A percentile compares a stretch with the other conserved stretches of the same genome.
Conservation (phyloP, 64 coral and sea anemone species). For the Pocillopora verrucosa region DNA sequence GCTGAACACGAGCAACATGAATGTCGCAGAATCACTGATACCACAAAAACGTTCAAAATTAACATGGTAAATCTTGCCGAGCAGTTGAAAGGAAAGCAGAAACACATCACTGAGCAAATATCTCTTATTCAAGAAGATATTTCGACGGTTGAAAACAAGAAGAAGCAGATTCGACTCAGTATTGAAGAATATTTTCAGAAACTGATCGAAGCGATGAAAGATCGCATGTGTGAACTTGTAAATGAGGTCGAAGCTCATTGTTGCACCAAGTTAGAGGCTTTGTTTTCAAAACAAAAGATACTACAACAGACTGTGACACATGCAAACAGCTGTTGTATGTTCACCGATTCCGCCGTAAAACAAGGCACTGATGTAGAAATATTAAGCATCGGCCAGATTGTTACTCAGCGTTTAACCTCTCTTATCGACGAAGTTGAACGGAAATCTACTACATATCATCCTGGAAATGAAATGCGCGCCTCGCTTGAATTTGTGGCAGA, state of each 20-base stretch:
- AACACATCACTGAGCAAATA: constrained; percentile 8
- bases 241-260: constrained; percentile 48
- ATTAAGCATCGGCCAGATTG: constrained; percentile 38
- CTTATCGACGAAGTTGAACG: constrained; percentile 34
- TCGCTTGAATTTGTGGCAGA: constrained; percentile 20
- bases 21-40: constrained; percentile 1
- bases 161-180: constrained; percentile 7
- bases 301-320: constrained; percentile 25
- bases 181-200: constrained; percentile 72
- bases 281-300: constrained; percentile 43
- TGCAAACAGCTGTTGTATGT: constrained; percentile 42
- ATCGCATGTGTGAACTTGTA: constrained; percentile 64
- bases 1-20: constrained; percentile 38
- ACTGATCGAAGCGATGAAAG: constrained; percentile 44
- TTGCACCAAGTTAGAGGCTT: constrained; percentile 36
- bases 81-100: constrained; percentile 42
- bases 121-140: constrained; percentile 33
- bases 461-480: neutral
- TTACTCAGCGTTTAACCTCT: constrained; percentile 20
- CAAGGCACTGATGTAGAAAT: constrained; percentile 58
- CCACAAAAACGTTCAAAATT: constrained; percentile 23
- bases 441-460: neutral
- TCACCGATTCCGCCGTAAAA: constrained; percentile 42
- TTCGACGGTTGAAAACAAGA: constrained; percentile 40
- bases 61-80: constrained; percentile 53